Evolutionary conservation across 2,113 vertebrate species (phyloP), one percentile per base, ranked within the genome.

Genomic region (Phylloscopus whistleri): DNA sequence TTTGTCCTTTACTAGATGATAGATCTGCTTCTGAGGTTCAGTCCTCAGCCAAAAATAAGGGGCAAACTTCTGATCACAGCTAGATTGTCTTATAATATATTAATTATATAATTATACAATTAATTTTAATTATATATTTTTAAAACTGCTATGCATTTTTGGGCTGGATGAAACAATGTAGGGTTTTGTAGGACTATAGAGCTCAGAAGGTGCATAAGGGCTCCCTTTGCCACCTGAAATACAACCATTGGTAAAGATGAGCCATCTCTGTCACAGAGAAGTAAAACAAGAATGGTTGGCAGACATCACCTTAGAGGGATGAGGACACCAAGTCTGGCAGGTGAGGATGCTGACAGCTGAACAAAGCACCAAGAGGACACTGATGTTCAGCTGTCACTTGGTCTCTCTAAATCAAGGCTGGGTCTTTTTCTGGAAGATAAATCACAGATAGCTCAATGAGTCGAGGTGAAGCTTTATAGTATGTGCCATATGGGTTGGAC

Each of bases 181-280:
- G 26, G 26, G 4, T 30, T 89, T 51, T 4, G 4, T 21, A 27
- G 51, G 62, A 41, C 12, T 11, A 1, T 3, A 37, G 27, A 49
- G 8, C 21, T 90, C 41, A 20, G 53, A 69, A 48, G 10, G 18
- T 49, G 17, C 46, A 13, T 60, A 49, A 68, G 12, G 53, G 5
- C 13, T 91, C 31, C 20, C 63, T 89, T 79, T 87, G 22, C 41
- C 1, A 1, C 46, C 16, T 90, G 79, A 73, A 76, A 33, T 37
- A n/a, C 11, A 62, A 4, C 8, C 7, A 17, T 19, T 0, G 0
- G 7, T 39, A 66, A 69, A 74, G 58, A 62, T 9, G 59, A 86
- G 33, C 10, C 30, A 13, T 27, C 26, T 79, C 48, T 88, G 31
- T n/a, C 53, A 35, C 13, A 75, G 49, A 16, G 63, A 16, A 60